Conservation (phyloP, 1,140 invertebrate genomes). For the Conus ventricosus region DNA sequence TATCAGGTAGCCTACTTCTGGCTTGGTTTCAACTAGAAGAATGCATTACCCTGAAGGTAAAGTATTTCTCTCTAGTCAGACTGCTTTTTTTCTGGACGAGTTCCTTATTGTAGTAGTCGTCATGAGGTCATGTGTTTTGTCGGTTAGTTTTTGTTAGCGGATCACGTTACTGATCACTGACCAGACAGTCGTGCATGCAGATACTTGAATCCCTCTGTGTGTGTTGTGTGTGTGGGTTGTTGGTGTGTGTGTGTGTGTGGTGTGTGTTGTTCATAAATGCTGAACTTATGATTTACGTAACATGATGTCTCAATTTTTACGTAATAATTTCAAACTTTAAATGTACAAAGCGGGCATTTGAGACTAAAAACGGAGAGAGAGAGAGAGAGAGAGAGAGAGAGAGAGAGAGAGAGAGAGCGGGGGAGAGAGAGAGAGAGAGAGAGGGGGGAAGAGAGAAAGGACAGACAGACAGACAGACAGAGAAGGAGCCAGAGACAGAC, state of each 20-base stretch:
- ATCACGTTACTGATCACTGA: constrained; percentile 80
- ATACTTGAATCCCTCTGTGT: not conserved
- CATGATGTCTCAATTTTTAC: not conserved
- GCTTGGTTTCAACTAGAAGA: constrained; percentile 75
- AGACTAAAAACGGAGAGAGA: too few species aligned
- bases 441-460: too few species aligned
- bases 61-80: constrained; percentile 88
- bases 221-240: too few species aligned
- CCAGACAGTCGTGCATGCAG: not conserved
- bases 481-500: too few species aligned
- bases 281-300: not conserved
- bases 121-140: constrained; percentile 84
- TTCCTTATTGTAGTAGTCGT: too few species aligned
- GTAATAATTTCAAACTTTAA: too few species aligned
- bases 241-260: not conserved
- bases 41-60: constrained; percentile 83
- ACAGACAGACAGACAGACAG: too few species aligned
- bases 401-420: too few species aligned
- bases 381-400: too few species aligned
- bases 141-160: constrained; percentile 96
- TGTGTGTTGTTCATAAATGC: not conserved
- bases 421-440: too few species aligned
- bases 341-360: too few species aligned
- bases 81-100: constrained; percentile 80
- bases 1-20: too few species aligned